Evolutionary conservation across 2,797 vertebrate species (phyloP), one percentile per base, ranked within the genome.

Genomic region (Poecilia velifera): DNA sequence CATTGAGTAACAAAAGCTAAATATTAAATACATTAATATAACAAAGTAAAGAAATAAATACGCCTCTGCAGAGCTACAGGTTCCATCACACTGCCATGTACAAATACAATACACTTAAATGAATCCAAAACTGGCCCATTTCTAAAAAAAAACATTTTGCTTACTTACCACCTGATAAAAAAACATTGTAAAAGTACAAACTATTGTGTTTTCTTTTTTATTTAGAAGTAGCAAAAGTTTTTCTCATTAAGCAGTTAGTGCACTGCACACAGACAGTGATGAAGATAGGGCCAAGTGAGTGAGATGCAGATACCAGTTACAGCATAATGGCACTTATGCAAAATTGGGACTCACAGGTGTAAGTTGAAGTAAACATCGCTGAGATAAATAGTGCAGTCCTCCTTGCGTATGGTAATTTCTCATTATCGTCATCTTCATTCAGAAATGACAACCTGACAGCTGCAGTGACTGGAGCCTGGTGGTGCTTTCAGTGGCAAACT

Each of bases 341-440:
- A 45, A 90, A 89, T 74, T 73, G 90, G 89, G 83, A 87, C 73
- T 28, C 83, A 81, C 92, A 94, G 90, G 92, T 93, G 92, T 92
- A 88, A 81, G 78, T 82, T 76, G 83, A 90, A 72, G 76, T 82
- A 90, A 91, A 90, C 86, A 88, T 8, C 72, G 81, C 64, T 64
- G 85, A 90, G 86, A 90, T 85, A 85, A 92, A 85, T 78, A 78
- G 80, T 68, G 73, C 73, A 76, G 80, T 80, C 80, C 82, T 90
- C 81, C 86, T 91, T 79, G 74, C 75, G 43, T 82, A 87, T 91
- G 91, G 83, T 89, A 92, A 93, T 92, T 78, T 87, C 79, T 91
- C 85, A 88, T 94, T 80, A 89, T 86, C 76, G 83, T 84, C 89
- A 84, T 49, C 82, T 85, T 87, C 80, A 88, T 88, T 89, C 83